Conservation (phyloP, 2,888 invertebrate genomes). For the Drosophila putrida region DNA sequence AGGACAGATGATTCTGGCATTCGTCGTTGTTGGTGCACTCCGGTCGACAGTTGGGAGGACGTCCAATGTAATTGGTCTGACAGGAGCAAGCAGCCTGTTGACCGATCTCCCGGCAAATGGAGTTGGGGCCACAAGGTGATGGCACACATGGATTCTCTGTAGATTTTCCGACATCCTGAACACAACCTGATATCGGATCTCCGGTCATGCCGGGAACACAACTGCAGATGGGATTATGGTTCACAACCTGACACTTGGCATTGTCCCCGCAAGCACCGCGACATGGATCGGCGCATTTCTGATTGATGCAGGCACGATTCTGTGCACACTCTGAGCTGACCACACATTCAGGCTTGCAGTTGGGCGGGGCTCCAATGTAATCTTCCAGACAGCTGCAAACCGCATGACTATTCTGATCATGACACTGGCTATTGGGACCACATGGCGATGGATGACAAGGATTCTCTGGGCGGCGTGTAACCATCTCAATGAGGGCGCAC, state of each 20-base stretch:
- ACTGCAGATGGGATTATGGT: slow-evolving; percentile 90
- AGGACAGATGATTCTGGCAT: slow-evolving; percentile 93
- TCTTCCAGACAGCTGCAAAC: slow-evolving; percentile 88
- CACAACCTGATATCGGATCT: slow-evolving; percentile 88
- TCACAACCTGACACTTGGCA: slow-evolving; percentile 89
- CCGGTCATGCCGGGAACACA: slow-evolving; percentile 88
- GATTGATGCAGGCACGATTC: slow-evolving; percentile 88
- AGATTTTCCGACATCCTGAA: slow-evolving; percentile 83
- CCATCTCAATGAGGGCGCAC: slow-evolving; percentile 86
- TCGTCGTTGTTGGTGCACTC: slow-evolving; percentile 93
- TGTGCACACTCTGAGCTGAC: slow-evolving; percentile 89
- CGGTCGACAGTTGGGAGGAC: slow-evolving; percentile 94
- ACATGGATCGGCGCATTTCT: slow-evolving; percentile 89
- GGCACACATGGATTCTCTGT: slow-evolving; percentile 90
- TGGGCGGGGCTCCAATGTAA: slow-evolving; percentile 89
- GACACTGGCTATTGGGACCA: slow-evolving; percentile 89
- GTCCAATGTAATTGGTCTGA: slow-evolving; percentile 91
- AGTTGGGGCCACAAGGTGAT: slow-evolving; percentile 93
- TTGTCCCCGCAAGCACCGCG: slow-evolving; percentile 89
- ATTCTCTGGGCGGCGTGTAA: slow-evolving; percentile 82
- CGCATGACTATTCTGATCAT: slow-evolving; percentile 88
- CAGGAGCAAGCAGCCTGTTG: slow-evolving; percentile 95
- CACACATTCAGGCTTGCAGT: slow-evolving; percentile 89
- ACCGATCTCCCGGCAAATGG: slow-evolving; percentile 92
- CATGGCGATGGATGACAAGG: slow-evolving; percentile 89